Evolutionary conservation across 64 coral and sea anemone species (phyloP).

Genomic region (Montipora foliosa): DNA sequence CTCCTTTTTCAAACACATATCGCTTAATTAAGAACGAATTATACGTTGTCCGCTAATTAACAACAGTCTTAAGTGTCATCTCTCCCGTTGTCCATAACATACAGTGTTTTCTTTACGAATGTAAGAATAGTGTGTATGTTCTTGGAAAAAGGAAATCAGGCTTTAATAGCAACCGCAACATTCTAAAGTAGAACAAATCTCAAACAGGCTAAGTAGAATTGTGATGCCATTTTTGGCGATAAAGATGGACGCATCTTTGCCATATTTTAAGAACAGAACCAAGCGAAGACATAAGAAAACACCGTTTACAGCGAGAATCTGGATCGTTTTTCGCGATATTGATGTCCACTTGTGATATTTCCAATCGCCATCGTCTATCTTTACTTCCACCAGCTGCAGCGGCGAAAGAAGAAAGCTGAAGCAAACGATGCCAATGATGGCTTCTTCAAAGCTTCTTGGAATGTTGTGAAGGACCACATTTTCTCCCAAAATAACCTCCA

Average conservation of each 20-base stretch:
- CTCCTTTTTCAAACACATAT: too few species aligned
- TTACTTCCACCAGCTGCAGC: constrained; percentile 23
- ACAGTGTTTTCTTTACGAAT: too few species aligned
- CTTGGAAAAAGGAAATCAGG: too few species aligned
- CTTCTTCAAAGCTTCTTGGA: neutral
- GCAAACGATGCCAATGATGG: constrained; percentile 47
- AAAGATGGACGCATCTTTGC: constrained; percentile 40
- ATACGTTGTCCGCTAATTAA: too few species aligned
- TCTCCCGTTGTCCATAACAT: too few species aligned
- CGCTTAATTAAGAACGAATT: too few species aligned
- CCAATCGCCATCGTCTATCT: neutral
- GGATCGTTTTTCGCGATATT: neutral
- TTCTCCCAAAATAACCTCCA: neutral
- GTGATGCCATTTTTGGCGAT: too few species aligned
- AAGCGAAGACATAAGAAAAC: constrained; percentile 60
- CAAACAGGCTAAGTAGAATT: constrained; percentile 2
- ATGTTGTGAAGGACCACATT: neutral
- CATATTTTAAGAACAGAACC: constrained; percentile 26
- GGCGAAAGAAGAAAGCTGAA: constrained; percentile 40
- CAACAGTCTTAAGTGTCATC: too few species aligned
- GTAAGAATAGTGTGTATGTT: too few species aligned
- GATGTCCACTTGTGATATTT: neutral
- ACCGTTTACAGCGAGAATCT: constrained; percentile 56
- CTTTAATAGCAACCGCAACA: constrained; percentile 20
- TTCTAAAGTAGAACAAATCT: constrained; percentile 18